Percentiles rank a stretch among this genome's conserved stretches.
Conservation (phyloP, 2,113 vertebrate species). For the Stigmatopora argus region DNA sequence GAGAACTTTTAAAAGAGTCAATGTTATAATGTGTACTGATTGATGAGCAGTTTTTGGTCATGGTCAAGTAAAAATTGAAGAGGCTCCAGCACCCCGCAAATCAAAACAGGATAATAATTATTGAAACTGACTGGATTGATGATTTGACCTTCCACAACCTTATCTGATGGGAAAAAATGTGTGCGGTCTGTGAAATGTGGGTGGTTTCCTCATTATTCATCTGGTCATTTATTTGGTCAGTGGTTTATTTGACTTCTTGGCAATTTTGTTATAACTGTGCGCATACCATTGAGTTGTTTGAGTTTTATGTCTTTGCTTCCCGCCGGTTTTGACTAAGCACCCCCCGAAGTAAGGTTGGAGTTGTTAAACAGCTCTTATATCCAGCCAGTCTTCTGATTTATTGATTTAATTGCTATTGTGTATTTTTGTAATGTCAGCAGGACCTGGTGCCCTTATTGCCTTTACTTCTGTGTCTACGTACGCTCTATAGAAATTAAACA, state of each 20-base stretch:
- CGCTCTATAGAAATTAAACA: constrained; percentile 14
- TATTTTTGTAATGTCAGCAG: constrained; percentile 51
- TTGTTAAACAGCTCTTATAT: background rate
- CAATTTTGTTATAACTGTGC: constrained; percentile 1
- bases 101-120: too few species aligned
- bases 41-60: too few species aligned
- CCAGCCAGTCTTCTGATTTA: constrained; percentile 29
- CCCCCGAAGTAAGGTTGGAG: background rate
- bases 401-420: constrained; percentile 34
- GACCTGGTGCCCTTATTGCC: constrained; percentile 19
- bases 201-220: constrained; percentile 4
- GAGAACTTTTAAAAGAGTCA: too few species aligned
- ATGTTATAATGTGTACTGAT: too few species aligned
- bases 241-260: constrained; percentile 10
- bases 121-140: too few species aligned
- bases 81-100: too few species aligned
- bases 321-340: background rate
- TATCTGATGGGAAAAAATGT: background rate
- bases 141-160: background rate
- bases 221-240: constrained; percentile 3
- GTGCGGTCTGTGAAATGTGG: background rate
- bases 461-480: background rate
- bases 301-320: constrained; percentile 3
- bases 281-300: constrained; percentile 1
- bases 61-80: too few species aligned